Evolutionary conservation across 2,888 invertebrate species (phyloP), one percentile per base, ranked within the genome.

Genomic region (Acleris sparsana): DNA sequence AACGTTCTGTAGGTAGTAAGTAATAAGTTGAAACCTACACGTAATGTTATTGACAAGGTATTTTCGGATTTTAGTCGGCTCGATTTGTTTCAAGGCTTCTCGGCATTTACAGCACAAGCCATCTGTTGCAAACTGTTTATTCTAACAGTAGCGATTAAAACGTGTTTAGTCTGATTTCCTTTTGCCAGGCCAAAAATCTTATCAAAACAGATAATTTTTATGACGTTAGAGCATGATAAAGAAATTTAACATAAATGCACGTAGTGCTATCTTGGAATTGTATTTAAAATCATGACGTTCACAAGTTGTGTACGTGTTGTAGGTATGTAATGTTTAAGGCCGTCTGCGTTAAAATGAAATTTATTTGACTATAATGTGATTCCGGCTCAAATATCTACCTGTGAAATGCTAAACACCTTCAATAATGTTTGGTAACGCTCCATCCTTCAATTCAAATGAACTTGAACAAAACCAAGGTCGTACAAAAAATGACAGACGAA

Each of bases 171-270:
- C 74, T 70, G 72, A 73, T 71, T 80, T 79, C 78, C 76, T 80
- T 75, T 76, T 74, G 75, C 71, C 75, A 71, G 75, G 75, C 76
- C 77, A 75, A 79, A 82, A 87, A 82, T 80, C 80, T 88, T 88
- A 89, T 89, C 89, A 78, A 59, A 75, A 72, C 70, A 84, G 86
- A 88, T 87, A 87, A 80, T 74, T 69, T 72, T 70, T 72, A 73
- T 87, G 86, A 88, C 88, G 87, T 81, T 78, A 71, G 73, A 72
- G 69, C 81, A 83, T 81, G 84, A 79, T 81, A 79, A 74, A 74
- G 71, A 74, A 70, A 74, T 81, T 80, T 75, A 72, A 73, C 75
- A 75, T 75, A 72, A 71, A 75, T 77, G 75, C 80, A 82, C 80
- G 80, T 80, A 77, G 69, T 72, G 68, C 72, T 66, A 66, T 57